Evolutionary conservation across 2,888 invertebrate genomes (phyloP).

Genomic region (Norana najaformis): DNA sequence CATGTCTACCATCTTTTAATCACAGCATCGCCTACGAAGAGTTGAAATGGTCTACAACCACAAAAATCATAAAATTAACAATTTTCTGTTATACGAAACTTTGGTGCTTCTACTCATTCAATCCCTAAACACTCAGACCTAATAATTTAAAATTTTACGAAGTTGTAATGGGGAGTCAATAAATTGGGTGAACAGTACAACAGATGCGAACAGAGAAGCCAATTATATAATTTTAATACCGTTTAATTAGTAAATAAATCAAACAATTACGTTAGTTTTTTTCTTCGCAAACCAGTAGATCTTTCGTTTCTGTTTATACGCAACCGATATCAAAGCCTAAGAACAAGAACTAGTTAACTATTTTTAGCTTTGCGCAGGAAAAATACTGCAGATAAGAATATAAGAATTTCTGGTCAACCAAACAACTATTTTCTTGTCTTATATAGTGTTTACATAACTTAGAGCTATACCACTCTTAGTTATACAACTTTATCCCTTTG

Average conservation of each 20-base stretch:
- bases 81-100: background rate
- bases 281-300: background rate
- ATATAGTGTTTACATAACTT: too few relatives aligned
- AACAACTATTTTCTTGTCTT: background rate
- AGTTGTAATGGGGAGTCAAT: too few relatives aligned
- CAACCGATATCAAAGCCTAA: background rate
- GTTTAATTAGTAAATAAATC: background rate
- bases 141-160: background rate
- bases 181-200: background rate
- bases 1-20: slow-evolving; percentile 14
- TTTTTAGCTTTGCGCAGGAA: background rate
- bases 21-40: background rate
- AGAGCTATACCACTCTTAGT: too few relatives aligned
- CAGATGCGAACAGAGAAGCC: background rate
- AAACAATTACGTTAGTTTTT: background rate
- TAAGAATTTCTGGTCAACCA: background rate
- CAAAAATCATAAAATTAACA: too few relatives aligned
- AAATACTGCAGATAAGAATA: background rate
- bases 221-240: background rate
- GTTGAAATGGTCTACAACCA: background rate
- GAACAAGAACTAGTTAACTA: background rate
- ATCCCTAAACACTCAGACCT: background rate
- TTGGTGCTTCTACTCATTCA: too few relatives aligned
- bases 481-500: background rate
- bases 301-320: background rate